Base-by-base conservation (phyloP, 1,140 invertebrate genomes). In the Mamestra configurata region DNA sequence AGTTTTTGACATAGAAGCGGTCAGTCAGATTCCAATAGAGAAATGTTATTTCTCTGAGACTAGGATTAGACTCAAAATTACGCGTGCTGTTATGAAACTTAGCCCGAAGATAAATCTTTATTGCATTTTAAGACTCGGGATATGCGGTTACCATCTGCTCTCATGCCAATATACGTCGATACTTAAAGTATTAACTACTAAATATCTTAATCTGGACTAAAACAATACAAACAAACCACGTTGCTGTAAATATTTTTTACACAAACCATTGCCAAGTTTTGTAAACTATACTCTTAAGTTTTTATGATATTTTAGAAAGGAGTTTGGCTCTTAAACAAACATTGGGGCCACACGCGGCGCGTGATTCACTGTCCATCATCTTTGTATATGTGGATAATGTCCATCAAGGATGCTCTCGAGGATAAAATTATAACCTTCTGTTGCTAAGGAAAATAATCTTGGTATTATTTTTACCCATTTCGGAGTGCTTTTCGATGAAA, bases 251-350 rank as follows among this genome's bases (percentile, higher is more conserved):
- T 27, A 71, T 46, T 70, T 70, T 70, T 70, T 70, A 70, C 66
- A 43, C 43, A 64, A 76, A 72, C 55, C 11, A 43, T 37, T 10
- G 51, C 49, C 20, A 77, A 82, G 79, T 82, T 82, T 82, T 82
- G 68, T 80, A 75, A 82, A 73, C 43, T 22, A 75, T 57, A 13
- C 40, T 46, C 49, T 55, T 40, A 53, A 61, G 10, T 43, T 59
- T 82, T 80, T 81, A 77, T 79, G 78, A 71, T 80, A 77, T 80
- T 83, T 76, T 71, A 55, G 68, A 68, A 79, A 82, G 51, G 71
- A 71, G 73, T 83, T 80, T 64, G 49, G 73, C 37, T 76, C n/a
- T 66, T 68, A 77, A 80, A 78, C 81, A 83, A 83, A 83, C 79
- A 75, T 10, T 64, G 40, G 49, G 81, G 73, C 81, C 81, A 83